Conservation (phyloP, 1,140 invertebrate species). For the Dreissena rostriformis region DNA sequence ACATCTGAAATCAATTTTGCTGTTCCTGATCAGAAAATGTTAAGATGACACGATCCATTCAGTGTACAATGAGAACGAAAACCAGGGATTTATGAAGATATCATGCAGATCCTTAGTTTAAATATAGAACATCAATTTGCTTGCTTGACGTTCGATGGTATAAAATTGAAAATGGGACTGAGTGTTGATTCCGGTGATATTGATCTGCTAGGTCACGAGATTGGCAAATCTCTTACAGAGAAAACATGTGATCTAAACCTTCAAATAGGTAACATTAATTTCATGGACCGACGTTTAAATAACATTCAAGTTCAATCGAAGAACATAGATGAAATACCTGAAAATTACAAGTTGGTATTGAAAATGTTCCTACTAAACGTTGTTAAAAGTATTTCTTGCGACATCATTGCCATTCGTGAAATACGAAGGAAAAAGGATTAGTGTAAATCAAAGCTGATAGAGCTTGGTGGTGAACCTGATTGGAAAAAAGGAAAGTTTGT, state of each 20-base stretch:
- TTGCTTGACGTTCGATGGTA: constrained; percentile 26
- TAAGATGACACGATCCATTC: constrained; percentile 21
- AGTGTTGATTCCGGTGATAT: constrained; percentile 17
- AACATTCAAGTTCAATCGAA: not conserved
- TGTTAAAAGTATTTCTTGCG: not conserved
- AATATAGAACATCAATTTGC: not conserved
- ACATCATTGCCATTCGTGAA: not conserved
- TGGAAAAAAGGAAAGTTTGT: constrained; percentile 54
- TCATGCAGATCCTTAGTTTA: not conserved
- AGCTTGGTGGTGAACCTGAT: constrained; percentile 32
- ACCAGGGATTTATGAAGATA: constrained; percentile 17
- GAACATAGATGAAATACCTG: constrained; percentile 1
- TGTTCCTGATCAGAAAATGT: constrained; percentile 3
- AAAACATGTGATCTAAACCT: not conserved
- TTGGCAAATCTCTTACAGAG: not conserved
- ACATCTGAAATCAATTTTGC: constrained; percentile 34
- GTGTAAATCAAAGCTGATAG: constrained; percentile 51
- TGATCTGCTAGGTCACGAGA: constrained; percentile 22
- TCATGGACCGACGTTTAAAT: not conserved
- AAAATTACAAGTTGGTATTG: not conserved
- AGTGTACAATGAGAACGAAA: not conserved
- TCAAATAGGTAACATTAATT: not conserved
- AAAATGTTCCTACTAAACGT: not conserved
- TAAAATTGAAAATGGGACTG: constrained; percentile 16
- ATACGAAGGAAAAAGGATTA: constrained; percentile 52